Percentiles rank a stretch among this genome's conserved stretches.
These are phyloP conservation scores for Hyperoplus immaculatus DNA, from an alignment of 2,797 vertebrate species.

Conservation along the genomic window DNA sequence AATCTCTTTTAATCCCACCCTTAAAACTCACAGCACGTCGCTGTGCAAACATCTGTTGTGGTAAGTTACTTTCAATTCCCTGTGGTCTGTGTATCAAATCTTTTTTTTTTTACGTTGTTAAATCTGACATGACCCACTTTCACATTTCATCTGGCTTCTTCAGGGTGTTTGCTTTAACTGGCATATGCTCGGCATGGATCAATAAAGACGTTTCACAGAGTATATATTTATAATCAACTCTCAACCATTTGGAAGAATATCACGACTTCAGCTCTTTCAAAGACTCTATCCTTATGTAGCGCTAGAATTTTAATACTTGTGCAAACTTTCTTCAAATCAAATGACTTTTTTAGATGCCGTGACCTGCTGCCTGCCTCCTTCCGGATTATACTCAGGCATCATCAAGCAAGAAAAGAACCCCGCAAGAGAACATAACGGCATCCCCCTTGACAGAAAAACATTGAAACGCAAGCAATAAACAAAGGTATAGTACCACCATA, in stretches of 20 bases:
- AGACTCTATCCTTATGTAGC: background rate
- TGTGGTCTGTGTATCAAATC: slow-evolving; percentile 35
- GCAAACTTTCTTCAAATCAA: slow-evolving; percentile 20
- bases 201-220: slow-evolving; percentile 45
- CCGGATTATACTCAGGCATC: slow-evolving; percentile 14
- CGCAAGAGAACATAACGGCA: background rate
- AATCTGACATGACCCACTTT: slow-evolving; percentile 68
- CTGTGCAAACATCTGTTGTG: slow-evolving; percentile 32
- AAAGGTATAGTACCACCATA: slow-evolving; percentile 54
- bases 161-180: slow-evolving; percentile 11
- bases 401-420: slow-evolving; percentile 14
- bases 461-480: slow-evolving; percentile 34
- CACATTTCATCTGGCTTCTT: slow-evolving; percentile 41
- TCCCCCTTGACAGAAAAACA: slow-evolving; percentile 21
- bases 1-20: background rate
- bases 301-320: slow-evolving; percentile 15
- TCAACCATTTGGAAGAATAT: background rate
- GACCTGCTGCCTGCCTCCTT: background rate
- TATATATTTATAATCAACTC: slow-evolving; percentile 23
- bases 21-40: slow-evolving; percentile 36
- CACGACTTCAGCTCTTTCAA: slow-evolving; percentile 10
- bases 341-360: slow-evolving; percentile 6
- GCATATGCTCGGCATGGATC: slow-evolving; percentile 26
- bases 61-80: slow-evolving; percentile 36
- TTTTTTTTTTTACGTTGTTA: slow-evolving; percentile 52